These are phyloP conservation scores for Drosophila aff. DNA, from an alignment of 1,140 invertebrate genomes.

Conservation along the genomic window DNA sequence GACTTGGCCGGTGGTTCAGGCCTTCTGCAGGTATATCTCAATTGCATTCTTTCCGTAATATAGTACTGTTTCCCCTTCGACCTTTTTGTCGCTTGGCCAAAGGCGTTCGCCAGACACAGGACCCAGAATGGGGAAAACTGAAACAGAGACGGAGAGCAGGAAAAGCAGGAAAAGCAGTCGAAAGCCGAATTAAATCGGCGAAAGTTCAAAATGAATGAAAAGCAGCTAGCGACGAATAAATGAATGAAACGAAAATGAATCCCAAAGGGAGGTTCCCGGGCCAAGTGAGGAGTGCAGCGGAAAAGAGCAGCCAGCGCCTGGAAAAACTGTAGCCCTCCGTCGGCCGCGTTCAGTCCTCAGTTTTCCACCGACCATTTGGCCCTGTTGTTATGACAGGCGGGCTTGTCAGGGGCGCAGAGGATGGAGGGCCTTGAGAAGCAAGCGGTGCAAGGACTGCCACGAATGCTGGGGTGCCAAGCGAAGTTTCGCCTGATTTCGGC, in stretches of 20 bases:
- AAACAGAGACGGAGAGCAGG: slow-evolving; percentile 24
- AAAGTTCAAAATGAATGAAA: slow-evolving; percentile 77
- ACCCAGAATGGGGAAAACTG: slow-evolving; percentile 15
- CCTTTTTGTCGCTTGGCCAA: slow-evolving; percentile 35
- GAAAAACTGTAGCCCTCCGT: slow-evolving; percentile 58
- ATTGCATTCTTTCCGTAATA: slow-evolving; percentile 50
- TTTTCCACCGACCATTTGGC: slow-evolving; percentile 37
- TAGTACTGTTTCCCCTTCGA: slow-evolving; percentile 18
- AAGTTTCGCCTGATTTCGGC: slow-evolving; percentile 77
- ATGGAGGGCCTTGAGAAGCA: background rate
- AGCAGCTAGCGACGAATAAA: slow-evolving; percentile 71
- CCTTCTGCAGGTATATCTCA: slow-evolving; percentile 30
- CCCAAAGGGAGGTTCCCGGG: slow-evolving; percentile 39
- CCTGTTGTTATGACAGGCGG: slow-evolving; percentile 62
- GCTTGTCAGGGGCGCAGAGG: background rate
- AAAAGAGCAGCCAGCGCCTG: slow-evolving; percentile 65
- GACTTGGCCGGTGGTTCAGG: background rate
- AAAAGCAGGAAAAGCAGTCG: slow-evolving; percentile 42
- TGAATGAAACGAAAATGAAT: slow-evolving; percentile 80
- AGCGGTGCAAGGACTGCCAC: slow-evolving; percentile 9
- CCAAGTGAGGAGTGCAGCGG: slow-evolving; percentile 19
- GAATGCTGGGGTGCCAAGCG: slow-evolving; percentile 26
- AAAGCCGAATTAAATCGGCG: slow-evolving; percentile 77
- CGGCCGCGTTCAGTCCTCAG: slow-evolving; percentile 17
- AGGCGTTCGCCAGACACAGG: slow-evolving; percentile 45